Evolutionary conservation across 2,888 invertebrate genomes (phyloP).

Genomic region (Crocallis elinguaria): DNA sequence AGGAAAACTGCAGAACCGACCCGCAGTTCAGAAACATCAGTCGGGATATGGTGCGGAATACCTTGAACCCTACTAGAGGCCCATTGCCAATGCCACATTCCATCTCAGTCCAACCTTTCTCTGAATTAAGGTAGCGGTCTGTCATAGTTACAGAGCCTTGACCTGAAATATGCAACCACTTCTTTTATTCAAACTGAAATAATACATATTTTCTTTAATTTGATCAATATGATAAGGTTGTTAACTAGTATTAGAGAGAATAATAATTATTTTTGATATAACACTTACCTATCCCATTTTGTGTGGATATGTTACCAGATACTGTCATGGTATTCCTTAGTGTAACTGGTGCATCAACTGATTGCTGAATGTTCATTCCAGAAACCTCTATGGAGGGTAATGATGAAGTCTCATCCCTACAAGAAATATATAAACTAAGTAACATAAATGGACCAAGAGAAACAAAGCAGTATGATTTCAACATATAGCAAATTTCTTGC

Average conservation of each 20-base stretch:
- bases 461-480: no score
- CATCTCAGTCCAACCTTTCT: conserved; percentile 94
- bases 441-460: not conserved
- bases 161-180: conserved; percentile 71
- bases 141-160: conserved; percentile 91
- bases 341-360: conserved; percentile 96
- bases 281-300: conserved; percentile 92
- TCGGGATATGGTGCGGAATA: conserved; percentile 90
- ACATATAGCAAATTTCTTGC: no score
- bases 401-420: conserved; percentile 75
- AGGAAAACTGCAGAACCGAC: conserved; percentile 90
- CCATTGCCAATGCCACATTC: conserved; percentile 95
- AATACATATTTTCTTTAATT: no score
- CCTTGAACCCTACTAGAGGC: conserved; percentile 90
- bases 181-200: not conserved
- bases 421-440: not conserved
- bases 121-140: conserved; percentile 90
- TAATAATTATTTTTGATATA: not conserved
- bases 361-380: conserved; percentile 96
- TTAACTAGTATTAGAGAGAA: no score
- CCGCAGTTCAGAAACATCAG: conserved; percentile 91
- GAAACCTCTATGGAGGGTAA: conserved; percentile 94
- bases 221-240: no score
- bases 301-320: conserved; percentile 92
- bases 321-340: conserved; percentile 93